Evolutionary conservation across 2,888 invertebrate species (phyloP), one percentile per base, ranked within the genome.

Genomic region (Cryptosula pallasiana): DNA sequence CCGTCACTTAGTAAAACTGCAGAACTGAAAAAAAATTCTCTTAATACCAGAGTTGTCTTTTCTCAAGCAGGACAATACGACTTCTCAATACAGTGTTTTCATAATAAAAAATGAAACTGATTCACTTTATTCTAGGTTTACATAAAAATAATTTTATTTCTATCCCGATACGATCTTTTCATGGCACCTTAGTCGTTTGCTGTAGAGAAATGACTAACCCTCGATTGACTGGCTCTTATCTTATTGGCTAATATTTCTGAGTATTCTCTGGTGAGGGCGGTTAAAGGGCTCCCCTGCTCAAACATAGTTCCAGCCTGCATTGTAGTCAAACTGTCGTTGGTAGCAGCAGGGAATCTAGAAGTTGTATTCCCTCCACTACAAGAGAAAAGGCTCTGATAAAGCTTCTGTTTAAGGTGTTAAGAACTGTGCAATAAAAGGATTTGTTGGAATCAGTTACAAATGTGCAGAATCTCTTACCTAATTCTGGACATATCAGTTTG

Each of bases 151-250:
- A n/a, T n/a, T n/a, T n/a, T n/a, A n/a, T n/a, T n/a, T n/a, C n/a
- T n/a, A n/a, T n/a, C n/a, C n/a, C n/a, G n/a, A n/a, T n/a, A n/a
- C 9, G 45, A 45, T 45, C 45, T 45, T 20, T 45, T 9, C 45
- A 45, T 45, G 9, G 45, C 45, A 45, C 20, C 9, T 9, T 45
- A 45, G 9, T 5, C 45, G 45, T 45, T 5, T 45, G 16, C 45
- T 45, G 5, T n/a, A n/a, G n/a, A n/a, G n/a, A n/a, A n/a, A n/a
- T n/a, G n/a, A 13, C 63, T 63, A 16, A 63, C 63, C 63, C 63
- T 25, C 20, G 63, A 63, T 5, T 63, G 63, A 63, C 63, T 63
- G 32, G 63, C 63, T 32, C 34, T 27, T 3, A 63, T 63, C n/a
- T 27, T 63, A 32, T 27, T 63, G 27, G 63, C 63, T 27, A 63